Base-by-base conservation (phyloP, 1,140 invertebrate species). In the Thrips palmi region DNA sequence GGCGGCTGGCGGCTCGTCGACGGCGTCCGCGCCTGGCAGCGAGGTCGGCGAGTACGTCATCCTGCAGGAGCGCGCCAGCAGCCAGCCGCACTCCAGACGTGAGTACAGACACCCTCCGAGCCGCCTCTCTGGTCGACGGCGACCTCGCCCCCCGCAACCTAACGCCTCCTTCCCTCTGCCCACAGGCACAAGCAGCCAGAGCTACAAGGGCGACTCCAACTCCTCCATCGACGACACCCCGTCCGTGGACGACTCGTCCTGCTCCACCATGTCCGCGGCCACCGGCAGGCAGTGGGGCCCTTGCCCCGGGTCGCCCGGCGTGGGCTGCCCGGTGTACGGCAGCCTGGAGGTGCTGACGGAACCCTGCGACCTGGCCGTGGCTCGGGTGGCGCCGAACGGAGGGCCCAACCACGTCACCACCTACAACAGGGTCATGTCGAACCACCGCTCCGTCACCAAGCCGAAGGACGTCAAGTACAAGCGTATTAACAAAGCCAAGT, bases 391-490 rank as follows among this genome's bases (percentile, higher is more conserved):
- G 19, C 40, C 2, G 45, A 49, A 33, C 23, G 7, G 12, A 27
- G 39, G 41, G 15, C 43, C 42, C 20, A 68, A 59, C 27, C 68
- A 76, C 49, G 74, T 81, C 10, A 79, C 75, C 6, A 75, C 72
- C 5, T 86, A 82, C 55, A 86, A 85, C 56, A 63, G 81, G 44
- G 80, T 86, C 31, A 86, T 86, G 82, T 80, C 77, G 18, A 87
- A 86, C 55, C 83, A 87, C 57, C 65, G 82, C 42, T 83, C 79
- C 30, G 82, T 88, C 28, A 85, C 80, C 2, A 86, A 86, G 57
- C 81, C 82, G 38, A 86, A 86, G 59, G 82, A 87, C 51, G 80
- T 86, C 4, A 86, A 86, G 56, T 86, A 85, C 60, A 85, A 85
- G 53, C 68, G 81, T 45, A 86, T 86, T 55, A 86, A 85, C 52